phyloP scores from a whole-genome alignment of 1,140 invertebrate genomes.

The Achroia grisella region DNA sequence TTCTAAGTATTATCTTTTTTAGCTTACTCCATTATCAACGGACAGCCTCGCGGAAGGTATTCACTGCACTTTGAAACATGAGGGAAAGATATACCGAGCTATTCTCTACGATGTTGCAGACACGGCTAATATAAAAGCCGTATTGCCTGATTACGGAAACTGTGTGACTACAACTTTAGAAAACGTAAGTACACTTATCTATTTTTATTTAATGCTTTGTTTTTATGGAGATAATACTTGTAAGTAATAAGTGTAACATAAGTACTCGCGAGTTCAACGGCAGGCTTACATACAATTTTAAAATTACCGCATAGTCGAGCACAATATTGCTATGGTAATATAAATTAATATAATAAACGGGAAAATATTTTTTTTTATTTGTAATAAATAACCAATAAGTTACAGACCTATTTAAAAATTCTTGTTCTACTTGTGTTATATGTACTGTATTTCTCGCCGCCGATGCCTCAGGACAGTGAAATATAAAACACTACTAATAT shows the following conservation, averaged over 20 bases:
- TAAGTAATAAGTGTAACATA: no score
- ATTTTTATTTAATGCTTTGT: no score
- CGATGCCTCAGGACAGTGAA: not conserved
- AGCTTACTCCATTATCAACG: slow-evolving; percentile 38
- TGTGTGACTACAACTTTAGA: slow-evolving; percentile 33
- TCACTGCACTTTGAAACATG: slow-evolving; percentile 48
- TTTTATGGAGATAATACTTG: no score
- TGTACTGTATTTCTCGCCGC: not conserved
- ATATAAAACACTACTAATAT: no score
- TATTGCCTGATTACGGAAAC: slow-evolving; percentile 48
- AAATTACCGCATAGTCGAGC: no score
- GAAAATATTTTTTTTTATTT: no score
- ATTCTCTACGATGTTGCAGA: slow-evolving; percentile 42
- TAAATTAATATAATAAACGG: no score
- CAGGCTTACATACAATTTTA: no score
- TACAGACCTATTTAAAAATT: no score
- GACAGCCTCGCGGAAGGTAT: slow-evolving; percentile 39
- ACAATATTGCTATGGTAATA: no score
- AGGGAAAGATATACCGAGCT: slow-evolving; percentile 42
- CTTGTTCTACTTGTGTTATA: not conserved
- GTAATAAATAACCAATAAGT: no score
- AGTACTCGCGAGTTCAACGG: no score
- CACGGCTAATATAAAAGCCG: slow-evolving; percentile 21
- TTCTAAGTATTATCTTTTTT: slow-evolving; percentile 1
- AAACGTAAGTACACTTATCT: slow-evolving; percentile 32